Conservation (phyloP, 2,113 vertebrate genomes). For the Carassius carassius region DNA sequence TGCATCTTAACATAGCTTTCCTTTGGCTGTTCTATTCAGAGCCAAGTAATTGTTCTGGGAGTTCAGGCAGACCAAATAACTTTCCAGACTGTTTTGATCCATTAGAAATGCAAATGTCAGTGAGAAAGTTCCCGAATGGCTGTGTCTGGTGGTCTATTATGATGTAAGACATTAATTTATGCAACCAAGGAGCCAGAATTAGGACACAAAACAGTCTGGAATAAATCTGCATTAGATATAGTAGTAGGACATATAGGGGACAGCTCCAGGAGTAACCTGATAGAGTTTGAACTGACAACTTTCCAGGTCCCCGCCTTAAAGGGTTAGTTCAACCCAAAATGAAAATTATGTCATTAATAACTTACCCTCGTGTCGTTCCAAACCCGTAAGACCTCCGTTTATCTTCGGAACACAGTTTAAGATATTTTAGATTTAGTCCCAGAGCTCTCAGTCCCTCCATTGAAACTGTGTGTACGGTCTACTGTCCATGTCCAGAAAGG, state of each 20-base stretch:
- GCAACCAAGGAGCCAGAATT: neutral
- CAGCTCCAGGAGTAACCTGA: neutral
- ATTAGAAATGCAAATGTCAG: conserved; percentile 9
- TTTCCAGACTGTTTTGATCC: conserved; percentile 19
- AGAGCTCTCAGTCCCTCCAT: too few species aligned
- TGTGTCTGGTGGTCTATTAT: neutral
- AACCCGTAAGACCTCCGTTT: too few species aligned
- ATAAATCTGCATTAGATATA: neutral
- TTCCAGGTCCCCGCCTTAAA: neutral
- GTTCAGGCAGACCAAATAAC: conserved; percentile 12
- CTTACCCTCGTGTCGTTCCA: too few species aligned
- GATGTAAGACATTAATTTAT: conserved; percentile 13
- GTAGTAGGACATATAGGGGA: neutral
- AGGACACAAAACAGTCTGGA: neutral
- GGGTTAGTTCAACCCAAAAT: too few species aligned
- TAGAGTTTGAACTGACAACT: neutral
- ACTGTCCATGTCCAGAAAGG: too few species aligned
- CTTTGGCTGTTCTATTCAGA: conserved; percentile 2
- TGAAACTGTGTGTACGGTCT: too few species aligned
- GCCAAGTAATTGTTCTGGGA: conserved; percentile 28
- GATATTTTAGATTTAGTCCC: too few species aligned
- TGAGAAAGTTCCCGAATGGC: conserved; percentile 1
- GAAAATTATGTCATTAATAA: too few species aligned
- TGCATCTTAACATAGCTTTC: neutral
- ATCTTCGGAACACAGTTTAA: too few species aligned